These are phyloP conservation scores for Serranus cabrilla DNA, from an alignment of 2,797 vertebrate species.

Conservation along the genomic window DNA sequence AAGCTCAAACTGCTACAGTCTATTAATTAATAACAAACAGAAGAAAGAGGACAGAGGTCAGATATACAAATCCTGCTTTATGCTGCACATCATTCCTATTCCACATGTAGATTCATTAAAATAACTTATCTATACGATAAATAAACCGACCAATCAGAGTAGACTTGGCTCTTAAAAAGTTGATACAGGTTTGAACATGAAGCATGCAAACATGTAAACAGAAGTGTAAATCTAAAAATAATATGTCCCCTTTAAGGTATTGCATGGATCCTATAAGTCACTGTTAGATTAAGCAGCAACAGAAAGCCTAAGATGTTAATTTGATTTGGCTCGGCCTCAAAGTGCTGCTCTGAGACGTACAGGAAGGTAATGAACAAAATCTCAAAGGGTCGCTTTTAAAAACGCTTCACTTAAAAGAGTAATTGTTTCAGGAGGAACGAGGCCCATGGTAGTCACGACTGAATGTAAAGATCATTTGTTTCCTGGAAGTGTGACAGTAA, in stretches of 20 bases:
- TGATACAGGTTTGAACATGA: too few relatives aligned
- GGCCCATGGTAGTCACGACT: constrained; percentile 1
- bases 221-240: too few relatives aligned
- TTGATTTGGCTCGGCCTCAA: constrained; percentile 6
- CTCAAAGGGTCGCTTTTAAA: constrained; percentile 6
- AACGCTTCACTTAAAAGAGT: background rate
- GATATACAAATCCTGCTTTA: constrained; percentile 10
- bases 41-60: background rate
- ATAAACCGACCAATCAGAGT: too few relatives aligned
- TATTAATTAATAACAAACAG: constrained; percentile 26
- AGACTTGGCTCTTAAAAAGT: too few relatives aligned
- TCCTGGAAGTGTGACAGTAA: background rate
- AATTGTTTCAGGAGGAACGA: constrained; percentile 1
- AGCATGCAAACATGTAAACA: too few relatives aligned
- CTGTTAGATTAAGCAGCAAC: constrained; percentile 7
- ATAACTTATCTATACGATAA: too few relatives aligned
- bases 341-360: constrained; percentile 19
- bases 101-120: too few relatives aligned
- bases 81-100: background rate
- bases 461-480: background rate
- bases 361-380: background rate
- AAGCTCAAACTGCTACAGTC: constrained; percentile 11
- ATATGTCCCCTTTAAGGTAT: background rate
- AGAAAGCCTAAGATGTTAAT: constrained; percentile 4
- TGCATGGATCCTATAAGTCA: background rate